A percentile compares a stretch with the other conserved stretches of the same genome.
These are phyloP conservation scores for Luidia sarsii DNA, from an alignment of 53 echinoderm and acorn worm species.

Conservation along the genomic window DNA sequence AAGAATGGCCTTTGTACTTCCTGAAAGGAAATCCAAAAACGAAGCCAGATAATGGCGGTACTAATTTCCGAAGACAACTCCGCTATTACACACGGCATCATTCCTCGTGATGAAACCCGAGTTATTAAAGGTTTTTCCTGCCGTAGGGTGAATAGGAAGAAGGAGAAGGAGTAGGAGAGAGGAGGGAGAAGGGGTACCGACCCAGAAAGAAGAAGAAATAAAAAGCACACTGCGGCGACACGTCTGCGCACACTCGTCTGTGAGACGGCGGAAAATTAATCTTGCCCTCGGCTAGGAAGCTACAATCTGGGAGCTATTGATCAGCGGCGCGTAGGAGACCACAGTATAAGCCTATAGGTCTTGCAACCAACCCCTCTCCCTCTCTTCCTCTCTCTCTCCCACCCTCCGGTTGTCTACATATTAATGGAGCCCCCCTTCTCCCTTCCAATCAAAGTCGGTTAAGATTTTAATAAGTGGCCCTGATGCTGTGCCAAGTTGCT, in stretches of 20 bases:
- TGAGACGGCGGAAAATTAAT: constrained; percentile 50
- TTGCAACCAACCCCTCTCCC: too few relatives aligned
- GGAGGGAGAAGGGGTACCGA: neutral
- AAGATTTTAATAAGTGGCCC: constrained; percentile 29
- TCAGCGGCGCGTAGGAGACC: neutral
- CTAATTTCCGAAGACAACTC: constrained; percentile 52
- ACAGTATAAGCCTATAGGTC: constrained; percentile 22
- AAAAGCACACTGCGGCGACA: constrained; percentile 14
- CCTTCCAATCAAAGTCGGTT: constrained; percentile 33
- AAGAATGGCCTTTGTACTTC: too few relatives aligned
- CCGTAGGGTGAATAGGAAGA: constrained; percentile 3
- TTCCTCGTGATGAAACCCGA: constrained; percentile 40
- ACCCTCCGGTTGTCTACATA: constrained; percentile 46
- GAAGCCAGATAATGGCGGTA: constrained; percentile 28
- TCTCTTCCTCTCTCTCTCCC: neutral
- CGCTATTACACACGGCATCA: neutral
- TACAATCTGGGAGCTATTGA: constrained; percentile 30
- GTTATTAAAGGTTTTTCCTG: constrained; percentile 41
- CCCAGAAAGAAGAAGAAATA: neutral
- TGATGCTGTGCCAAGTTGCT: too few relatives aligned
- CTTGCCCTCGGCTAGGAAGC: constrained; percentile 13
- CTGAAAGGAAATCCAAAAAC: neutral
- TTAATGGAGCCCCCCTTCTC: constrained; percentile 30
- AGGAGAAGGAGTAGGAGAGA: neutral
- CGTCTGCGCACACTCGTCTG: constrained; percentile 35